phyloP scores from a whole-genome alignment of 1,140 invertebrate genomes.

The Papilio polyxenes region DNA sequence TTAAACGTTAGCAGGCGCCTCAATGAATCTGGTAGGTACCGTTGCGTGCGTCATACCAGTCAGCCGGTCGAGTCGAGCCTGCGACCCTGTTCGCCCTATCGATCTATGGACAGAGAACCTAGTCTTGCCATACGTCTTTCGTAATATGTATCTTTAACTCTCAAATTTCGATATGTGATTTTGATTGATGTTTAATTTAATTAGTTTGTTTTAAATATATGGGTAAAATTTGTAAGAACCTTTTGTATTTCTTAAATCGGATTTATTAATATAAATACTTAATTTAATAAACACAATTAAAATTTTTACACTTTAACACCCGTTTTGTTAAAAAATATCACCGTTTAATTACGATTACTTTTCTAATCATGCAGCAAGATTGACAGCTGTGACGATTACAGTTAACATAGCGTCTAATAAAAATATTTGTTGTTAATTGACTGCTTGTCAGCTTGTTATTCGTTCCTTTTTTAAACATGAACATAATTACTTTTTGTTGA shows the following conservation, averaged over 20 bases:
- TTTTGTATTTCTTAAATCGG: background rate
- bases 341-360: slow-evolving; percentile 18
- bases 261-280: background rate
- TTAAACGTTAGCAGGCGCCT: slow-evolving; percentile 43
- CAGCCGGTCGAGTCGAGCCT: slow-evolving; percentile 57
- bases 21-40: slow-evolving; percentile 62
- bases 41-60: slow-evolving; percentile 66
- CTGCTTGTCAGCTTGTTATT: slow-evolving; percentile 47
- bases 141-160: background rate
- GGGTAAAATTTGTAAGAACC: no score
- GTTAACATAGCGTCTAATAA: slow-evolving; percentile 36
- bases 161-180: slow-evolving; percentile 4
- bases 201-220: background rate
- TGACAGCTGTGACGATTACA: slow-evolving; percentile 33
- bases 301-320: background rate
- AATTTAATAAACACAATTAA: background rate
- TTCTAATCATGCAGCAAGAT: background rate
- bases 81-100: slow-evolving; percentile 70
- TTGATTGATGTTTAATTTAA: slow-evolving; percentile 9
- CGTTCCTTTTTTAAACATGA: slow-evolving; percentile 46
- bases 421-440: slow-evolving; percentile 37
- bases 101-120: slow-evolving; percentile 52
- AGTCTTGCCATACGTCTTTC: slow-evolving; percentile 17
- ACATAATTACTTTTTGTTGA: slow-evolving; percentile 55
- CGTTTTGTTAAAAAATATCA: slow-evolving; percentile 3